A percentile compares a stretch with the other conserved stretches of the same genome.
phyloP scores from a whole-genome alignment of 2,888 invertebrate species.

The Oxytorus armatus region DNA sequence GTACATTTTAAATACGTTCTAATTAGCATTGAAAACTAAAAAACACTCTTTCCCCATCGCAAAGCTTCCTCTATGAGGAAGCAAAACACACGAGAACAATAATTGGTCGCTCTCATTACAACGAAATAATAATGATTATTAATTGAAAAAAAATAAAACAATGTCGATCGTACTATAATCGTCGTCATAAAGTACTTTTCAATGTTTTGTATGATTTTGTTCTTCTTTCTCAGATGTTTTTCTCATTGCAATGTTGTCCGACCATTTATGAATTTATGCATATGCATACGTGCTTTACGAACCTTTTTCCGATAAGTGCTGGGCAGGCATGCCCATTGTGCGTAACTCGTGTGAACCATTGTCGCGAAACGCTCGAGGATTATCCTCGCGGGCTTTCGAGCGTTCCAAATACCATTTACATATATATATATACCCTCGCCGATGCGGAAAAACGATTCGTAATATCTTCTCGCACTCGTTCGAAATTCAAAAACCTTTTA shows the following conservation, averaged over 20 bases:
- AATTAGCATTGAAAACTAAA: too few species aligned
- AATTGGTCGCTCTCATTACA: too few species aligned
- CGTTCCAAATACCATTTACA: conserved; percentile 30
- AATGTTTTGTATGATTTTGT: not conserved
- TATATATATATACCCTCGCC: not conserved
- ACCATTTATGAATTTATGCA: conserved; percentile 8
- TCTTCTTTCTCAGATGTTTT: not conserved
- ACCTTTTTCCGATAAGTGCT: conserved; percentile 84
- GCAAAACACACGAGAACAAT: too few species aligned
- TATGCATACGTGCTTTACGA: conserved; percentile 67
- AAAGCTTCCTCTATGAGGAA: too few species aligned
- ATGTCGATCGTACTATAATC: too few species aligned
- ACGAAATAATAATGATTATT: too few species aligned
- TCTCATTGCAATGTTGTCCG: not conserved
- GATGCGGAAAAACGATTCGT: not conserved
- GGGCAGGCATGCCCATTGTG: conserved; percentile 83
- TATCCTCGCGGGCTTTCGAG: conserved; percentile 38
- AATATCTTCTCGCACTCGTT: conserved; percentile 19
- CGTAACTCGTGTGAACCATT: conserved; percentile 84
- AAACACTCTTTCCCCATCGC: too few species aligned
- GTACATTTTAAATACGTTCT: too few species aligned
- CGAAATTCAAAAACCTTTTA: conserved; percentile 41
- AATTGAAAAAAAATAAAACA: too few species aligned
- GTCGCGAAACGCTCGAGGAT: conserved; percentile 36
- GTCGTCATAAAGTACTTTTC: not conserved